Base-by-base conservation (phyloP, 2,113 vertebrate genomes). In the Actenoides lindsayi region DNA sequence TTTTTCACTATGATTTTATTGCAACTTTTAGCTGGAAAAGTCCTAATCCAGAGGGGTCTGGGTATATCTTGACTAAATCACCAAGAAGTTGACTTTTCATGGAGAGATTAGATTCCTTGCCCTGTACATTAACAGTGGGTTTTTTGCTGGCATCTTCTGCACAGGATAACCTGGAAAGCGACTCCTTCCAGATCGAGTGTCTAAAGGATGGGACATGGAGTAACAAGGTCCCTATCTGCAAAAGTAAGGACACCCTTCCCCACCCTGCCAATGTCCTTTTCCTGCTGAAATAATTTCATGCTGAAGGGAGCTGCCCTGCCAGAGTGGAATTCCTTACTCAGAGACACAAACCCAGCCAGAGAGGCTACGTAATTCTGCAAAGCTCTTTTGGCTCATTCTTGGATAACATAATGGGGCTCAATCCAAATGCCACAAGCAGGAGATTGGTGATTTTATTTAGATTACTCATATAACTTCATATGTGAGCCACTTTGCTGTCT, bases 161-260 rank as follows among this genome's bases (percentile, higher is more conserved):
- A 73, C 92, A 99, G 99, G 99, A 98, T 51, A 95, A 97, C 3
- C 44, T 98, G 71, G 93, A 98, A 84, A 98, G 98, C 8, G 98
- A 99, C 50, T 98, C 98, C 10, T 98, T 98, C 83, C 99, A 99
- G 97, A 97, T 99, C 0, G 98, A 99, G 81, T 99, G 99, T 86
- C 97, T 96, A 93, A 98, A 98, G 91, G 98, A 99, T 0, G 99
- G 99, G 13, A 97, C 94, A 0, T 99, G 99, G 99, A 99, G 98
- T 97, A 98, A 98, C 96, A 81, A 69, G 39, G 96, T 99, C 62
- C 99, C 99, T 11, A 62, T 54, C 28, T 99, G 99, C 97, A 98
- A 99, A 97, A 98, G 99, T 99, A 98, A 99, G 99, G 92, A 51
- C 48, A 65, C 69, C 44, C 27, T 83, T 87, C 82, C 83, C 73